phyloP scores from a whole-genome alignment of 2,113 vertebrate genomes.

The Ahaetulla prasina region DNA sequence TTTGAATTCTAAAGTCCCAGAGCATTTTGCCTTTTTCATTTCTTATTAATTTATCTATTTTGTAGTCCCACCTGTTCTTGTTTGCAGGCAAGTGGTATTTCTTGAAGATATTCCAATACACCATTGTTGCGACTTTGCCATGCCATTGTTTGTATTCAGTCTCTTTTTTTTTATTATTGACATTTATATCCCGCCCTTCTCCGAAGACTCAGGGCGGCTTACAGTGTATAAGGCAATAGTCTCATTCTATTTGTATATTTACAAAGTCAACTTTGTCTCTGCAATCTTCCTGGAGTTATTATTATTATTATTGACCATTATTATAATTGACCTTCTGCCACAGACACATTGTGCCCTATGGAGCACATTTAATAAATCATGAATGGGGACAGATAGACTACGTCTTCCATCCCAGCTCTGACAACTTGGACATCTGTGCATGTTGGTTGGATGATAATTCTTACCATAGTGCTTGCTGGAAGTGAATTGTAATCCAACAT shows the following conservation, averaged over 20 bases:
- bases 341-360: not conserved
- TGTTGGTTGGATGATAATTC: not conserved
- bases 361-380: not conserved
- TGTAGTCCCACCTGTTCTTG: not conserved
- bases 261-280: too few relatives aligned
- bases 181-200: too few relatives aligned
- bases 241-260: too few relatives aligned
- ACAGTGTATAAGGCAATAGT: too few relatives aligned
- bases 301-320: not conserved
- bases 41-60: not conserved
- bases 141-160: not conserved
- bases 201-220: too few relatives aligned
- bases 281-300: not conserved
- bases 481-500: not conserved
- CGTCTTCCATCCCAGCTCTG: not conserved
- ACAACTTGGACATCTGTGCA: not conserved
- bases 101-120: not conserved
- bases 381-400: not conserved
- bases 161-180: too few relatives aligned
- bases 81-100: not conserved
- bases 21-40: not conserved
- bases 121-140: not conserved
- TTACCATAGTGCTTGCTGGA: not conserved
- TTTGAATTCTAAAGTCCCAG: not conserved
- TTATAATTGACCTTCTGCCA: not conserved